Conservation (phyloP, 2,888 invertebrate species). For the Seira sanloemensis region DNA sequence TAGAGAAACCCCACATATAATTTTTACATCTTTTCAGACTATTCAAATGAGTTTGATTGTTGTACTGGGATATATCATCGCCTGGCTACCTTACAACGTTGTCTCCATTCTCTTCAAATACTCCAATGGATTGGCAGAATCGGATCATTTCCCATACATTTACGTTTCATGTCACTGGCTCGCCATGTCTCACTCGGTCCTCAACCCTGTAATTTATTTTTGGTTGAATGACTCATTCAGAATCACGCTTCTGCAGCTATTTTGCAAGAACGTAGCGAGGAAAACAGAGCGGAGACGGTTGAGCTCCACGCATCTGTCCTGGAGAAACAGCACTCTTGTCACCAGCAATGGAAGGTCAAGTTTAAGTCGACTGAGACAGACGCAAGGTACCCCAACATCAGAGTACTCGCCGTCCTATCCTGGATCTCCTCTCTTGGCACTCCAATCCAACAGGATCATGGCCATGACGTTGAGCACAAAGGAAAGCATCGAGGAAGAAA, state of each 20-base stretch:
- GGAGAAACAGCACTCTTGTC: slow-evolving; percentile 34
- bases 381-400: background rate
- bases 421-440: background rate
- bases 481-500: background rate
- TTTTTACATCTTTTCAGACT: slow-evolving; percentile 75
- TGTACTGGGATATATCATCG: slow-evolving; percentile 76
- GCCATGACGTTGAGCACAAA: too few relatives aligned
- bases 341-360: slow-evolving; percentile 25
- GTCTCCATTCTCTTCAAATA: slow-evolving; percentile 54
- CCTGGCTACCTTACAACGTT: slow-evolving; percentile 77
- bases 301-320: slow-evolving; percentile 27
- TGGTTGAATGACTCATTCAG: slow-evolving; percentile 74
- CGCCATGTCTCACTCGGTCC: slow-evolving; percentile 75
- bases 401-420: background rate
- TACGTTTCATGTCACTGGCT: slow-evolving; percentile 75
- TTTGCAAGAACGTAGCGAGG: slow-evolving; percentile 21
- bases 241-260: slow-evolving; percentile 28
- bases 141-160: slow-evolving; percentile 72
- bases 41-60: slow-evolving; percentile 78
- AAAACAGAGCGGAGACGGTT: slow-evolving; percentile 19
- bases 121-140: slow-evolving; percentile 34
- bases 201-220: slow-evolving; percentile 75
- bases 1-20: background rate
- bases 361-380: background rate
- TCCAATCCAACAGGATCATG: background rate